phyloP scores from a whole-genome alignment of 2,797 vertebrate species.

The Crypturellus tataupa region DNA sequence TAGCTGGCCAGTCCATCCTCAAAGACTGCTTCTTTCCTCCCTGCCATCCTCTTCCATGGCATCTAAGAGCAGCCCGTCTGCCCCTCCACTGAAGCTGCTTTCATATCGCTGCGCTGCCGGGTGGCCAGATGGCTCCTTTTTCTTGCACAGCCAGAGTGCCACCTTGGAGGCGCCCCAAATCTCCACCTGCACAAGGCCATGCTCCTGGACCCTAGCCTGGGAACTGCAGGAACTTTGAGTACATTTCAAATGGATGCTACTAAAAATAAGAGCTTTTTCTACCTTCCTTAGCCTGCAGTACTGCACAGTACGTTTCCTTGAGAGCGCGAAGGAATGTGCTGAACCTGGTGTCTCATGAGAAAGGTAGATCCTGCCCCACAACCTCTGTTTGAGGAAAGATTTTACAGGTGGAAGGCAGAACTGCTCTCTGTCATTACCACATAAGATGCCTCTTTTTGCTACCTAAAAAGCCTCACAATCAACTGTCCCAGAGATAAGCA shows the following conservation, averaged over 20 bases:
- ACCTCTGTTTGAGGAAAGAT: not conserved
- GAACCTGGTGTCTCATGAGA: not conserved
- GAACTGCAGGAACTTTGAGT: not conserved
- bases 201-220: not conserved
- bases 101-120: accelerated
- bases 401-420: not conserved
- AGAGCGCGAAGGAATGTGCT: not conserved
- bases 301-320: not conserved
- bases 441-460: too few relatives aligned
- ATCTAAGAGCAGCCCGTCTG: not conserved
- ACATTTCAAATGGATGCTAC: not conserved
- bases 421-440: not conserved
- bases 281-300: not conserved
- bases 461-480: not conserved
- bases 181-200: not conserved
- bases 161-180: not conserved
- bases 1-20: not conserved
- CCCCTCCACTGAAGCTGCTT: not conserved
- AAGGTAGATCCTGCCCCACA: not conserved
- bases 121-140: constrained; percentile 8
- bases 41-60: not conserved
- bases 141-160: not conserved
- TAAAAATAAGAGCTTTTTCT: not conserved
- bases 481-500: not conserved
- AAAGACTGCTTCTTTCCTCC: not conserved